phyloP scores from a whole-genome alignment of 2,797 vertebrate species.

The Echeneis naucrates region DNA sequence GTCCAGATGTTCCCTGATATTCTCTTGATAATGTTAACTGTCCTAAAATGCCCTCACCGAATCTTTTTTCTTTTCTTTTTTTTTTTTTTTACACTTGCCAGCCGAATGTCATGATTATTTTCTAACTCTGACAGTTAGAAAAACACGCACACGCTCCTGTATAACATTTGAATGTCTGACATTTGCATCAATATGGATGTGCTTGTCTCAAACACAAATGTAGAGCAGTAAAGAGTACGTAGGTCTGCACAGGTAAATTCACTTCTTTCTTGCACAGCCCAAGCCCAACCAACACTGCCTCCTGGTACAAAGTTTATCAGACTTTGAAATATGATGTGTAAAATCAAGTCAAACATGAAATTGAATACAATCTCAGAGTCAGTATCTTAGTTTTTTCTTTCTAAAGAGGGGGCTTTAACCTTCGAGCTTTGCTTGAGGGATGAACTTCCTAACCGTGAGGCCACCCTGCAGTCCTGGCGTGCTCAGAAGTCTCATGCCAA shows the following conservation, averaged over 20 bases:
- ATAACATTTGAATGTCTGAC: not conserved
- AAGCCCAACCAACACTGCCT: not conserved
- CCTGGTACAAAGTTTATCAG: not conserved
- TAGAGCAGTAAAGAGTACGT: not conserved
- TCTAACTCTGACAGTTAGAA: no score
- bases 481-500: slow-evolving; percentile 65
- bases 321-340: not conserved
- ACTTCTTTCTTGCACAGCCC: not conserved
- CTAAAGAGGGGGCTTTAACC: slow-evolving; percentile 31
- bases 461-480: slow-evolving; percentile 24
- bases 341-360: not conserved
- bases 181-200: no score
- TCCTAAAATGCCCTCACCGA: slow-evolving; percentile 10
- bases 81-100: not conserved
- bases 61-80: no score
- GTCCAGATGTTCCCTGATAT: slow-evolving; percentile 58
- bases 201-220: not conserved
- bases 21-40: slow-evolving; percentile 23
- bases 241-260: not conserved
- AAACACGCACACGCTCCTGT: not conserved
- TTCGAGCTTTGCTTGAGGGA: slow-evolving; percentile 30
- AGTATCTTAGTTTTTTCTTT: slow-evolving; percentile 18
- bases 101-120: not conserved
- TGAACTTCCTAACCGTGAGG: slow-evolving; percentile 37
- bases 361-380: not conserved